Conservation (phyloP, 1,140 invertebrate species). For the Dinothrombium tinctorium region DNA sequence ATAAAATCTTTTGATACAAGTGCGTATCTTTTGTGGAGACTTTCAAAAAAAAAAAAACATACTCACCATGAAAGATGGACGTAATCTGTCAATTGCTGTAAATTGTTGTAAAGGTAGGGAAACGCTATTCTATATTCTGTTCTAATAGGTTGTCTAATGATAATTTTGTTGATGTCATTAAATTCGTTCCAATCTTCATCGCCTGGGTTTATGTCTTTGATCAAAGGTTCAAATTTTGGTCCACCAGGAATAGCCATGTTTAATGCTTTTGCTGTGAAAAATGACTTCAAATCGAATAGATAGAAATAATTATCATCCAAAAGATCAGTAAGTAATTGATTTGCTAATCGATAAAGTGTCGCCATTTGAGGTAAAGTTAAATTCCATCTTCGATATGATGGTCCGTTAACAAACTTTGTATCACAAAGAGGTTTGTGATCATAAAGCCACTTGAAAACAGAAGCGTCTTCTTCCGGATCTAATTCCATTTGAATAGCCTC, state of each 20-base stretch:
- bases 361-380: constrained; percentile 1
- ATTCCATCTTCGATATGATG: constrained; percentile 83
- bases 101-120: constrained; percentile 95
- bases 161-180: constrained; percentile 99
- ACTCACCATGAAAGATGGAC: constrained; percentile 79
- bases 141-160: constrained; percentile 89
- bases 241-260: constrained; percentile 99
- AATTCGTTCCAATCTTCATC: constrained; percentile 99
- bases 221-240: constrained; percentile 95
- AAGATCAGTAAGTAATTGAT: constrained; percentile 92
- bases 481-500: constrained; percentile 98
- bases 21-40: no score
- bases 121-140: constrained; percentile 99
- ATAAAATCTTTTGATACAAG: no score
- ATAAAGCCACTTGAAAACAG: constrained; percentile 78
- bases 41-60: constrained; percentile 1
- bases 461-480: constrained; percentile 48
- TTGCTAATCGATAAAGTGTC: constrained; percentile 54
- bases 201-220: constrained; percentile 85
- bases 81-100: constrained; percentile 53
- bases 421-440: constrained; percentile 89
- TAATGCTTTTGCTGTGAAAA: constrained; percentile 96
- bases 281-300: constrained; percentile 94
- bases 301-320: constrained; percentile 99
- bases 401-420: constrained; percentile 81